Evolutionary conservation across 2,888 invertebrate genomes (phyloP), one percentile per base, ranked within the genome.

Genomic region (Thereva unica): DNA sequence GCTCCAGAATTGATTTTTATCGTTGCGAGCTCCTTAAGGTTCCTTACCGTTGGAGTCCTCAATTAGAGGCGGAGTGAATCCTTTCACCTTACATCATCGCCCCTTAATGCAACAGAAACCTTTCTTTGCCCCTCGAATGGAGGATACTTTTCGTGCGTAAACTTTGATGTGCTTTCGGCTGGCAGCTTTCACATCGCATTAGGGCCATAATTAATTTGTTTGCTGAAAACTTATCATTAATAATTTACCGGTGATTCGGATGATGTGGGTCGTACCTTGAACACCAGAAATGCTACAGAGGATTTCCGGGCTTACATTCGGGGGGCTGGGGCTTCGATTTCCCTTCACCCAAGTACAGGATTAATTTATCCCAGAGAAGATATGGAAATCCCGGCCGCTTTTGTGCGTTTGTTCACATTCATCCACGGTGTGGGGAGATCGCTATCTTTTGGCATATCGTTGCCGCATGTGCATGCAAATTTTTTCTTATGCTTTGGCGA

Each of bases 211-310:
- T 68, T 68, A 68, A 68, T 68, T 68, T 68, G 64, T 68, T 68
- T 68, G 66, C 68, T 64, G 68, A 66, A 68, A 68, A 68, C 68
- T 68, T 68, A 66, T 68, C 68, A 66, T 66, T 66, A 66, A 50
- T 56, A 68, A 68, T 68, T 68, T 61, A 59, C 59, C 49, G 49
- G 23, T 40, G 49, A 49, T 59, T 47, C 37, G 38, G 49, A 45
- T 59, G 59, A 59, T 59, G 38, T 49, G 59, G 59, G 59, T 59
- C 59, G 23, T 23, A 23, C 23, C 59, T 44, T n/a, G 34, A 49
- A 35, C 23, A 52, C 9, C 37, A 35, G 37, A 52, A n/a, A 34
- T 8, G 37, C 23, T 52, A 10, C 34, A 9, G 37, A 52, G 52
- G n/a, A 52, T 34, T 35, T 52, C 52, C 6, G 34, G 8, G 52